These are phyloP conservation scores for pig (Sus scrofa) DNA, from an alignment of 2,113 vertebrate species.

Conservation along the genomic window DNA sequence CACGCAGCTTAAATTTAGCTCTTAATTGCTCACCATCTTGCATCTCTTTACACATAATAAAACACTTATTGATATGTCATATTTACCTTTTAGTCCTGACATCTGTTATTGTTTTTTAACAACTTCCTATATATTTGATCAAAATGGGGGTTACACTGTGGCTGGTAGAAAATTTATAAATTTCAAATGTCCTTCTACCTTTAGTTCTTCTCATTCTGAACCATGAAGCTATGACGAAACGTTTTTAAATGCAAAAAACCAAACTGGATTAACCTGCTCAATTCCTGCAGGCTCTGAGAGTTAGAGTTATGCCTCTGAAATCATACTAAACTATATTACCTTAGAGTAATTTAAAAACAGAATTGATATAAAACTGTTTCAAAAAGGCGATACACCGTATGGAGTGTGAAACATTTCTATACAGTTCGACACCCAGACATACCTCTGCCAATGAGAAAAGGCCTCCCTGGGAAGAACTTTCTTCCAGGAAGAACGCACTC, in stretches of 20 bases:
- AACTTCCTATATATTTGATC: background rate
- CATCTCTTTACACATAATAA: background rate
- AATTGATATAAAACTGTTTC: constrained; percentile 35
- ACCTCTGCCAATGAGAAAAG: background rate
- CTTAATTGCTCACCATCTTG: background rate
- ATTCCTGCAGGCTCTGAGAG: background rate
- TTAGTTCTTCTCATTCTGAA: constrained; percentile 50
- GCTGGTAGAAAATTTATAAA: background rate
- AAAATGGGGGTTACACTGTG: background rate
- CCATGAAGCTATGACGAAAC: background rate
- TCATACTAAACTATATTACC: background rate
- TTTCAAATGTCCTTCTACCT: constrained; percentile 2
- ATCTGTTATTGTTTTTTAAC: background rate
- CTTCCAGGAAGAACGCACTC: background rate
- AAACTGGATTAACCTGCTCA: background rate
- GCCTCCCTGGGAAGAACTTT: background rate
- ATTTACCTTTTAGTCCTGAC: background rate
- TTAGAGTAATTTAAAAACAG: constrained; percentile 38
- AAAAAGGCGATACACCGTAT: background rate
- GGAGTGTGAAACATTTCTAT: constrained; percentile 1
- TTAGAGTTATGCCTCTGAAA: background rate
- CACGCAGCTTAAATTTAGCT: constrained; percentile 13
- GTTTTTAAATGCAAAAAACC: background rate
- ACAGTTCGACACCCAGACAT: background rate
- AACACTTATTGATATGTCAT: background rate